Percentiles rank a stretch among this genome's conserved stretches.
These are phyloP conservation scores for Drosophila setifemur DNA, from an alignment of 1,140 invertebrate species.

Conservation along the genomic window DNA sequence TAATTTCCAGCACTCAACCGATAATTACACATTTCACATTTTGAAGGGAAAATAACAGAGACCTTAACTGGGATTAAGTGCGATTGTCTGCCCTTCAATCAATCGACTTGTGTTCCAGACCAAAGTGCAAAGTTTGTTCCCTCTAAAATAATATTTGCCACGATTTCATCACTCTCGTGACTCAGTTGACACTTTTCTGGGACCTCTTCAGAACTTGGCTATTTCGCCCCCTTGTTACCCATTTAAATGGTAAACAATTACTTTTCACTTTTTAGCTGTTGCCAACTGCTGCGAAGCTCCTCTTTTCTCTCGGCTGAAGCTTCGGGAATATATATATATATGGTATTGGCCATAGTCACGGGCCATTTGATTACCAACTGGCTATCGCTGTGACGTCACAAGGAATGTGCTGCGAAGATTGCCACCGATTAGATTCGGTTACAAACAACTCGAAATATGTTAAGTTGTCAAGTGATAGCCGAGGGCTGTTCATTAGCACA, in stretches of 20 bases:
- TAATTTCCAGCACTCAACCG: slow-evolving; percentile 7
- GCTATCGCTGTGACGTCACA: slow-evolving; percentile 64
- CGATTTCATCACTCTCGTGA: slow-evolving; percentile 24
- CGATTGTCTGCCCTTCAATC: slow-evolving; percentile 3
- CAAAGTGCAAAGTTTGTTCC: slow-evolving; percentile 4
- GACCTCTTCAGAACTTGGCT: not conserved
- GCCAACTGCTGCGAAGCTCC: slow-evolving; percentile 22
- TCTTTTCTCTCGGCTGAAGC: not conserved
- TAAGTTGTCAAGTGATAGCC: slow-evolving; percentile 35
- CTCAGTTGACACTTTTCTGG: slow-evolving; percentile 6
- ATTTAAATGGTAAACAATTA: slow-evolving; percentile 17
- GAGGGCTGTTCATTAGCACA: slow-evolving; percentile 40
- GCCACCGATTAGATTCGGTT: slow-evolving; percentile 60
- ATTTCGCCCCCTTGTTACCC: not conserved
- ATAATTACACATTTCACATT: slow-evolving; percentile 32
- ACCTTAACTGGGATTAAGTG: slow-evolving; percentile 25
- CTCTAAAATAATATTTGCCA: not conserved
- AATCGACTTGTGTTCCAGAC: not conserved
- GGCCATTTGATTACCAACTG: slow-evolving; percentile 6
- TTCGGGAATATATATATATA: slow-evolving; percentile 3
- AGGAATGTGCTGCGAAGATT: slow-evolving; percentile 51
- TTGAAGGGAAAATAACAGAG: slow-evolving; percentile 31
- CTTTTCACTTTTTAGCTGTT: slow-evolving; percentile 36
- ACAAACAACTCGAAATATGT: slow-evolving; percentile 47
- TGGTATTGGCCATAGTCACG: slow-evolving; percentile 27